Evolutionary conservation across 2,797 vertebrate species (phyloP).

Genomic region (Dicrostonyx torquatus): DNA sequence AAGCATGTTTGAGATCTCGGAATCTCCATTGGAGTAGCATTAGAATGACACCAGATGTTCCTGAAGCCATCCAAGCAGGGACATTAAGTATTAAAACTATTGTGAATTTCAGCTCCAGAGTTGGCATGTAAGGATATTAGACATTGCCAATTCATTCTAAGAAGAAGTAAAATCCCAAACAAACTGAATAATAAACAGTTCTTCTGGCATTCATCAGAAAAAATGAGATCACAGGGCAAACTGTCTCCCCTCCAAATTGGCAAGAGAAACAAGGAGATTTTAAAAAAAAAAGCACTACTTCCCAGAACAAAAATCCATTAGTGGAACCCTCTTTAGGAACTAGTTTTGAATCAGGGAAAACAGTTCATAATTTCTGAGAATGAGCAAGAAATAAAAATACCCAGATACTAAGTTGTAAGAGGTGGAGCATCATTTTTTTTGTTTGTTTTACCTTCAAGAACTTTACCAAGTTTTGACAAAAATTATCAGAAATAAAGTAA

Average conservation of each 20-base stretch:
- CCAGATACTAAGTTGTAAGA: background rate
- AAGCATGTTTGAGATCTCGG: background rate
- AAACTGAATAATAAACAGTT: background rate
- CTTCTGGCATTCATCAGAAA: background rate
- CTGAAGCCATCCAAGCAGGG: background rate
- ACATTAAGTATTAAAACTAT: background rate
- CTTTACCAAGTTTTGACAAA: background rate
- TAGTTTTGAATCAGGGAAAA: background rate
- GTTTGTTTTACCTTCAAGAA: background rate
- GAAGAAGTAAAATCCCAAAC: background rate
- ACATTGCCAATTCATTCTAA: background rate
- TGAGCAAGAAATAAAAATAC: background rate
- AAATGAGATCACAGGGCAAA: constrained; percentile 13
- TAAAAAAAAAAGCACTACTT: background rate
- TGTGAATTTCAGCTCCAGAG: background rate
- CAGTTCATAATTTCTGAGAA: background rate
- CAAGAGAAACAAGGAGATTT: background rate
- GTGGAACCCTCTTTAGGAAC: background rate
- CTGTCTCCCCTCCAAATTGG: background rate
- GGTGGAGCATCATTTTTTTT: background rate
- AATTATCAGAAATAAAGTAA: background rate
- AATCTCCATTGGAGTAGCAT: background rate
- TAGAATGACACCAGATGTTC: background rate
- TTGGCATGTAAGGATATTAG: background rate
- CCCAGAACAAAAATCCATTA: background rate